Evolutionary conservation across 2,888 invertebrate genomes (phyloP).

Genomic region (Sepioteuthis lessoniana): DNA sequence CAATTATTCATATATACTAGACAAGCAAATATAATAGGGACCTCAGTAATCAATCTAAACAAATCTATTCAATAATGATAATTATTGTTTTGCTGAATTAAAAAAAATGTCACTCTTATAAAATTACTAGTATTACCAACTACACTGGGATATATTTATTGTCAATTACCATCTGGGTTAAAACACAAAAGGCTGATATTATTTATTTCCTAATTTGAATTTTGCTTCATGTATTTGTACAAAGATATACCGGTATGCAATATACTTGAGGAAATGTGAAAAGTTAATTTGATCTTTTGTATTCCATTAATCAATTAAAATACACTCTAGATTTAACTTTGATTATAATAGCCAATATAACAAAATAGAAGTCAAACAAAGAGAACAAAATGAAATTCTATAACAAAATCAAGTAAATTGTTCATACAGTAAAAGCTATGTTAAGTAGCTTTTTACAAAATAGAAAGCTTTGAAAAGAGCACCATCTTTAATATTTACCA

Average conservation of each 20-base stretch:
- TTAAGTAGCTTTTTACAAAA: neutral
- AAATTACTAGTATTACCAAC: neutral
- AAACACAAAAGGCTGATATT: neutral
- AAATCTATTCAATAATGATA: neutral
- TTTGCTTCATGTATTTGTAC: neutral
- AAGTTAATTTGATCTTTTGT: neutral
- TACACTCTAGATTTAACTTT: neutral
- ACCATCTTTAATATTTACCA: neutral
- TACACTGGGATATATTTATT: neutral
- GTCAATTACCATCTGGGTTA: neutral
- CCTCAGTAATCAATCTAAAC: neutral
- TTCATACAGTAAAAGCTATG: slow-evolving; percentile 5
- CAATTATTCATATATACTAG: neutral
- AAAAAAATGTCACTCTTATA: neutral
- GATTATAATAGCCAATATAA: neutral
- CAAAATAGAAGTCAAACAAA: neutral
- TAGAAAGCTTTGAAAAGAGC: neutral
- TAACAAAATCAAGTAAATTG: slow-evolving; percentile 11
- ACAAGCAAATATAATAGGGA: neutral
- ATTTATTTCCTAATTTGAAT: neutral
- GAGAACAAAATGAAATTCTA: neutral
- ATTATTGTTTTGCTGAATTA: neutral
- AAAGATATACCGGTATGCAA: neutral
- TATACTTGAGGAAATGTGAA: neutral
- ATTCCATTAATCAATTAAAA: neutral